Evolutionary conservation across 2,888 invertebrate species (phyloP).

Genomic region (Leptinotarsa tumamoca): DNA sequence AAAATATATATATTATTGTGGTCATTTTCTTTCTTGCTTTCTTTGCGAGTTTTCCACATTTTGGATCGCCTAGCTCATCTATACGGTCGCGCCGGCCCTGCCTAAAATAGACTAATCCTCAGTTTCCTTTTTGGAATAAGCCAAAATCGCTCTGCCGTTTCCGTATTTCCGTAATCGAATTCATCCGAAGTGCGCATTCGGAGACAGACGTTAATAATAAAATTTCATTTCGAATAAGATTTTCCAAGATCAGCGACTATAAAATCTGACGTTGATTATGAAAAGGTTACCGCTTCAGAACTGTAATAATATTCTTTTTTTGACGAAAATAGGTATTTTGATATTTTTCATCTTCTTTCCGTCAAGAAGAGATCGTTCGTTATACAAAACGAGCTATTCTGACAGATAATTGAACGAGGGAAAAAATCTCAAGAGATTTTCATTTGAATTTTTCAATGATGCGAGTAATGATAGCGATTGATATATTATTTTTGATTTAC

Average conservation of each 20-base stretch:
- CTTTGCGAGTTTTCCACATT: no score
- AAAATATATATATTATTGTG: no score
- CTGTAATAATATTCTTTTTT: not conserved
- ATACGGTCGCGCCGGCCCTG: no score
- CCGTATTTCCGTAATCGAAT: conserved; percentile 10
- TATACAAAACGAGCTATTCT: not conserved
- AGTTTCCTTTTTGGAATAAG: not conserved
- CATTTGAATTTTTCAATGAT: no score
- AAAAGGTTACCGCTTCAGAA: not conserved
- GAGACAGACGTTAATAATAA: conserved; percentile 10
- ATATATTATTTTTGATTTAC: no score
- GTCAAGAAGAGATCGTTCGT: not conserved
- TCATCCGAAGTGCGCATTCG: conserved; percentile 3
- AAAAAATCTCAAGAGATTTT: no score
- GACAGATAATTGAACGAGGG: not conserved
- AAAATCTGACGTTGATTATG: conserved; percentile 24
- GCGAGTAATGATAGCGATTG: no score
- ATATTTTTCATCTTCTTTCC: not conserved
- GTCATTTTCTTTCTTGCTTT: not conserved
- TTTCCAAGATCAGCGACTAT: conserved; percentile 19
- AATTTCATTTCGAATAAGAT: conserved; percentile 24
- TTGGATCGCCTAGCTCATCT: no score
- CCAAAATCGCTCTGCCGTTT: conserved; percentile 4
- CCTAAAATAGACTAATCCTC: not conserved
- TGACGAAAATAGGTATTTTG: not conserved